Conservation (phyloP, 2,113 vertebrate species). For the Otolemur garnettii region DNA sequence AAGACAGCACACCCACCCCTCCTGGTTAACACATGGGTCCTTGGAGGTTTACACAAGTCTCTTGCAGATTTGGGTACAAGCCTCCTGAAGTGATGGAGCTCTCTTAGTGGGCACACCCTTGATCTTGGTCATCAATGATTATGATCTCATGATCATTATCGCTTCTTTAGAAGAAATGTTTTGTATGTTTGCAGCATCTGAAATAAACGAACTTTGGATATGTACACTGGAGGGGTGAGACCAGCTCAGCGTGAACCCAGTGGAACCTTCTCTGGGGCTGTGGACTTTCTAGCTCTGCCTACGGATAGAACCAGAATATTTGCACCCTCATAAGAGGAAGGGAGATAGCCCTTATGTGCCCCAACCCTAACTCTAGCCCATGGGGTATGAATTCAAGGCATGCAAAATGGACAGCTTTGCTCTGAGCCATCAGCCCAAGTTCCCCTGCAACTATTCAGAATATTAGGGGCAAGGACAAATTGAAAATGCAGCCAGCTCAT, state of each 20-base stretch:
- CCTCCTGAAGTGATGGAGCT: neutral
- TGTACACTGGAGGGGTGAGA: neutral
- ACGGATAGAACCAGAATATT: too few relatives aligned
- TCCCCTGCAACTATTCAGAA: neutral
- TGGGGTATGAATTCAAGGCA: neutral
- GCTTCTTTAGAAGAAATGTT: neutral
- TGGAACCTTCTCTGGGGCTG: neutral
- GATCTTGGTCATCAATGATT: too few relatives aligned
- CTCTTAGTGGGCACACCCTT: too few relatives aligned
- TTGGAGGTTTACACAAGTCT: rapidly evolving
- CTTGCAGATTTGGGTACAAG: neutral
- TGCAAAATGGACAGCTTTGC: rapidly evolving
- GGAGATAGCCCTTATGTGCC: too few relatives aligned
- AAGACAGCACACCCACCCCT: neutral
- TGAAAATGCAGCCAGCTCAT: neutral
- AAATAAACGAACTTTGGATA: neutral
- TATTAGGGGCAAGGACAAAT: neutral
- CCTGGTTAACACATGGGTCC: neutral
- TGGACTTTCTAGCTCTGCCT: neutral
- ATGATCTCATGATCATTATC: neutral
- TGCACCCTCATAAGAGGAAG: neutral
- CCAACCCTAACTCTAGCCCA: too few relatives aligned
- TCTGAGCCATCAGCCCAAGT: neutral
- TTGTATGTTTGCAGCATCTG: neutral
- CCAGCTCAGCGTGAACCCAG: neutral